Base-by-base conservation (phyloP, 2,888 invertebrate genomes). In the Cantharis rustica region DNA sequence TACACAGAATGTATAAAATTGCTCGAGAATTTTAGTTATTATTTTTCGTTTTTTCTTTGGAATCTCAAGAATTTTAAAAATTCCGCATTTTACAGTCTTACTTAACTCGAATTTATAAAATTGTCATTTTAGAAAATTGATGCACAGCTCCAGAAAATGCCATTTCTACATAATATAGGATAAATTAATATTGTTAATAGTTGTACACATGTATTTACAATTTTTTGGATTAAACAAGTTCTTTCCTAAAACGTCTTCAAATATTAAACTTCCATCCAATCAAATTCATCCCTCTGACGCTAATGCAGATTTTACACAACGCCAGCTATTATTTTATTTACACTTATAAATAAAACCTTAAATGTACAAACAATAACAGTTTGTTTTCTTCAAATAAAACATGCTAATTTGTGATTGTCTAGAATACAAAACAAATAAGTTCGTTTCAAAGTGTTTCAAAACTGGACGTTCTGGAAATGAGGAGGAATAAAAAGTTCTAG, bases 171-270 rank as follows among this genome's bases (percentile, higher is more conserved):
- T 68, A 71, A 62, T 76, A 47, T 47, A 66, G 47, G 62, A 69
- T 68, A 76, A 76, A 85, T 86, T 86, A 85, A 86, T 27, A 27
- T 86, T 47, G 23, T 68, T 74, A 74, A 85, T 87, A 87, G 86
- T 87, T 87, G 86, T 88, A 88, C 87, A 88, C 88, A 88, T 87
- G 87, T 88, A 88, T 88, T 86, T 88, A 88, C 88, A 88, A 82
- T 84, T 84, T 80, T 84, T 66, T 66, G 61, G 69, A 23, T 74
- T 74, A 74, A 74, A 74, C 74, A 74, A 69, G 69, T 74, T 73
- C 61, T 63, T 74, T 62, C 70, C 74, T 74, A 74, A 74, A 73
- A 69, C 69, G 69, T 74, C 66, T 64, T 17, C 68, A 73, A 70
- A 69, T 69, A 69, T 74, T 69, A 69, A 69, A 74, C 69, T 76